phyloP scores from a whole-genome alignment of 1,140 invertebrate species.

The Drosophila parvula region DNA sequence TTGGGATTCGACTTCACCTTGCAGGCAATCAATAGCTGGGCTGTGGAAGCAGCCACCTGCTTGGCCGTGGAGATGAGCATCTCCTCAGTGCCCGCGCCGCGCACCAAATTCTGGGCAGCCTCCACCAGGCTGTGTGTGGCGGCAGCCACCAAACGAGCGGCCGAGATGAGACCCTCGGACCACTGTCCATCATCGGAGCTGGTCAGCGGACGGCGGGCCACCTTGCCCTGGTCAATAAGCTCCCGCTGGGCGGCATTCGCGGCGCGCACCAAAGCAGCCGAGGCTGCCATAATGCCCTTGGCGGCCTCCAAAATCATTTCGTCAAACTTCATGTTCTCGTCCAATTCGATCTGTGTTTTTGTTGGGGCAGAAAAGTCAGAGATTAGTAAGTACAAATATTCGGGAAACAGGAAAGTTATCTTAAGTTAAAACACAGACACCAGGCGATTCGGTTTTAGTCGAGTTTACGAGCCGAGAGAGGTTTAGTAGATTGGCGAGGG shows the following conservation, averaged over 20 bases:
- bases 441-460: slow-evolving; percentile 48
- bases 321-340: slow-evolving; percentile 98
- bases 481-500: slow-evolving; percentile 78
- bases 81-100: slow-evolving; percentile 97
- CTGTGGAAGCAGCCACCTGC: slow-evolving; percentile 98
- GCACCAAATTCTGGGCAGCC: slow-evolving; percentile 97
- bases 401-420: not conserved
- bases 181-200: slow-evolving; percentile 98
- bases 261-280: slow-evolving; percentile 97
- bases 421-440: slow-evolving; percentile 39
- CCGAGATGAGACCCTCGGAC: slow-evolving; percentile 99
- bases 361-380: slow-evolving; percentile 6
- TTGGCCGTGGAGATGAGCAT: slow-evolving; percentile 98
- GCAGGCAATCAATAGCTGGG: slow-evolving; percentile 98
- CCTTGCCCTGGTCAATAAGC: slow-evolving; percentile 93
- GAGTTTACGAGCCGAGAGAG: slow-evolving; percentile 21
- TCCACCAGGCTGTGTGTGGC: slow-evolving; percentile 99
- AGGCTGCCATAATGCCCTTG: slow-evolving; percentile 98
- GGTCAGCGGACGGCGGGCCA: slow-evolving; percentile 90
- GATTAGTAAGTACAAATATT: slow-evolving; percentile 1
- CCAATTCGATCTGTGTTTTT: slow-evolving; percentile 88
- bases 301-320: slow-evolving; percentile 99
- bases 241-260: slow-evolving; percentile 98
- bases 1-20: slow-evolving; percentile 98
- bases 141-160: slow-evolving; percentile 97